Evolutionary conservation across 2,797 vertebrate species (phyloP).

Genomic region (Coregonus suidteri): DNA sequence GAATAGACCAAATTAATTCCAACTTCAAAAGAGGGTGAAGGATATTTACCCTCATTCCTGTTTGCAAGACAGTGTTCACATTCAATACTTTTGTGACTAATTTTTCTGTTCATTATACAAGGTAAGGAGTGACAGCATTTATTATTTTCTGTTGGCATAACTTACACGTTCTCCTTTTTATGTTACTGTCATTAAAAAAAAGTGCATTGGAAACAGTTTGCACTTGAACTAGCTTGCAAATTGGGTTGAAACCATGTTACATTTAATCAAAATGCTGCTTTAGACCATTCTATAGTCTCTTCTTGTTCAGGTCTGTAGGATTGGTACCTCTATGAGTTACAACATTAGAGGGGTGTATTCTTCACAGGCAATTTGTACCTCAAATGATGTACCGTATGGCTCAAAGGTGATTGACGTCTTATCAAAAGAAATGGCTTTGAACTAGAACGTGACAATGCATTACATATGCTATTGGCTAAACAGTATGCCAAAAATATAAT

Average conservation of each 20-base stretch:
- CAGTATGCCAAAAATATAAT: slow-evolving; percentile 48
- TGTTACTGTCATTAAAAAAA: not conserved
- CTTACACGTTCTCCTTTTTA: not conserved
- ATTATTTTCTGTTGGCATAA: slow-evolving; percentile 1
- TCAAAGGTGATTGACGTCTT: not conserved
- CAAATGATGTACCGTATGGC: not conserved
- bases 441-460: slow-evolving; percentile 21
- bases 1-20: not conserved
- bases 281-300: not conserved
- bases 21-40: not conserved
- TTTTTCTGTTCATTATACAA: not conserved
- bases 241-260: not conserved
- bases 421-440: slow-evolving; percentile 29
- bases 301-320: not conserved
- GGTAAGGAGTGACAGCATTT: slow-evolving; percentile 1
- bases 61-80: not conserved
- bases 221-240: not conserved
- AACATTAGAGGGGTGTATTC: not conserved
- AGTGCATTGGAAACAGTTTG: not conserved
- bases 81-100: not conserved
- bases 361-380: not conserved
- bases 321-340: not conserved
- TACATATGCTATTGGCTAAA: slow-evolving; percentile 8
- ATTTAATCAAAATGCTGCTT: not conserved
- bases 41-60: too few relatives aligned